phyloP scores from a whole-genome alignment of 2,113 vertebrate species.

The Suncus etruscus region DNA sequence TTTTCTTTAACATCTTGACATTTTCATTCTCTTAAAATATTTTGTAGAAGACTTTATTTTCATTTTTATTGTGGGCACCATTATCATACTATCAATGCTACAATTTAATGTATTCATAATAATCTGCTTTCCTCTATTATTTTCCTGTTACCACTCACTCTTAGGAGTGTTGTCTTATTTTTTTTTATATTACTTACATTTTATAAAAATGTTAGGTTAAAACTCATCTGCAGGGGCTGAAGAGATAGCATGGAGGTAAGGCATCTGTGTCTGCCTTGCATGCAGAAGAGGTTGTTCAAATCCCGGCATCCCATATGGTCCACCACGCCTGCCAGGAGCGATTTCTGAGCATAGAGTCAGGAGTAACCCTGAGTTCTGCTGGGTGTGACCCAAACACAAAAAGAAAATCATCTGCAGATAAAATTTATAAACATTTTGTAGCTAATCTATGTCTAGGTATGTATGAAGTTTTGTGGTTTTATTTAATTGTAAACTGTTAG shows the following conservation, averaged over 20 bases:
- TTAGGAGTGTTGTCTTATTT: neutral
- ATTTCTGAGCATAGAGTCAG: too few relatives aligned
- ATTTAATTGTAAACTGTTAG: too few relatives aligned
- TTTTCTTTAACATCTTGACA: neutral
- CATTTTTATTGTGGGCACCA: neutral
- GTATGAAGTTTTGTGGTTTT: neutral
- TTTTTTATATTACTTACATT: neutral
- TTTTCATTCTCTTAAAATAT: neutral
- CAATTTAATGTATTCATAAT: neutral
- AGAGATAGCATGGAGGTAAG: too few relatives aligned
- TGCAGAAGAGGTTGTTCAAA: too few relatives aligned
- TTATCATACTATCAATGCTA: too few relatives aligned
- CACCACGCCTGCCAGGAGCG: too few relatives aligned
- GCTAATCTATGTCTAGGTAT: accelerated
- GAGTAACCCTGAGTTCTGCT: too few relatives aligned
- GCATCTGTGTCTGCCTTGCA: too few relatives aligned
- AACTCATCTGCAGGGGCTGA: too few relatives aligned
- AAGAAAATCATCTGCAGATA: neutral
- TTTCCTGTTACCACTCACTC: neutral
- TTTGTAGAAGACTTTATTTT: neutral
- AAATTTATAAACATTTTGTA: neutral
- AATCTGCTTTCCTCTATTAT: neutral
- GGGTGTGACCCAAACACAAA: too few relatives aligned
- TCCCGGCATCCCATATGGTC: too few relatives aligned
- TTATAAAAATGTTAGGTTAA: neutral